These are phyloP conservation scores for Nemurella pictetii DNA, from an alignment of 2,888 invertebrate species.

Conservation along the genomic window DNA sequence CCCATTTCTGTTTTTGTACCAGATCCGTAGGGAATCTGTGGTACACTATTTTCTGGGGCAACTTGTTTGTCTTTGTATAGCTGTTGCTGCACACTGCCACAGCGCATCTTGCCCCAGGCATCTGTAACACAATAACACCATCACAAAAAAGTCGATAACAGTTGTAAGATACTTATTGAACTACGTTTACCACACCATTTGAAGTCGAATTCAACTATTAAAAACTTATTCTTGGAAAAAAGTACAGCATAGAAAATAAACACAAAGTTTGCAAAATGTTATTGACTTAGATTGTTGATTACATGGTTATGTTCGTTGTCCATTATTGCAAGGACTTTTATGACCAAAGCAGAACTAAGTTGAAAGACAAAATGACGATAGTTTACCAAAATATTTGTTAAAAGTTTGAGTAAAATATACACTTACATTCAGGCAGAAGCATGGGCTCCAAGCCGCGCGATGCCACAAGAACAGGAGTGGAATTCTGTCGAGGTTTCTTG, in stretches of 20 bases:
- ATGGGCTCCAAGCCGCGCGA: neutral
- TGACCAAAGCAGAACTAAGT: neutral
- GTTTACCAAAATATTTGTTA: neutral
- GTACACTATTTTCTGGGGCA: neutral
- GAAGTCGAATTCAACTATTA: neutral
- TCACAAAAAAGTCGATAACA: neutral
- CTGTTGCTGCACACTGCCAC: conserved; percentile 17
- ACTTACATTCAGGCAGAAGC: neutral
- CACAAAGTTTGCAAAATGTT: neutral
- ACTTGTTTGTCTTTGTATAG: neutral
- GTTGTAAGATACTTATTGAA: no score
- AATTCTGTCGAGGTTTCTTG: neutral
- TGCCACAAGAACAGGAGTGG: neutral
- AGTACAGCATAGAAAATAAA: neutral
- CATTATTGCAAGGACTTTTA: neutral
- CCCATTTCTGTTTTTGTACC: neutral
- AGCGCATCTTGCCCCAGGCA: conserved; percentile 17
- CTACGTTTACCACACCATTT: neutral
- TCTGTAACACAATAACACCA: neutral
- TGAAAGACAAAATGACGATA: neutral
- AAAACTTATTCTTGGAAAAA: neutral
- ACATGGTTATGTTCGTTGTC: no score
- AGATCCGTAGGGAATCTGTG: conserved; percentile 1
- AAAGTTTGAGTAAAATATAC: neutral
- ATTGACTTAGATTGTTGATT: neutral